These are phyloP conservation scores for Contarinia nasturtii DNA, from an alignment of 1,140 invertebrate genomes.

Conservation along the genomic window DNA sequence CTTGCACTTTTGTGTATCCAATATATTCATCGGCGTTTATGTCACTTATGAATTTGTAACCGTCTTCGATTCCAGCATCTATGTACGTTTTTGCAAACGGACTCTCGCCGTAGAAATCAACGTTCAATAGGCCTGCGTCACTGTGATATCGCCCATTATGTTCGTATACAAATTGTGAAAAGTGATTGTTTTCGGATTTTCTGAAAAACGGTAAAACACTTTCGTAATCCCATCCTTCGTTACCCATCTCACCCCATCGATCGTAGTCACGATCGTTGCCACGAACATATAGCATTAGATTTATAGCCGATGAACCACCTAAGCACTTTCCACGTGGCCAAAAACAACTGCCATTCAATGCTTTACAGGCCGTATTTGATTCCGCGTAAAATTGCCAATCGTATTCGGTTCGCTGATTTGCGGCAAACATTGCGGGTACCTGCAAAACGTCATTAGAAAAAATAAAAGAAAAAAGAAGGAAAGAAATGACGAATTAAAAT, in stretches of 20 bases:
- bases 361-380: constrained; percentile 32
- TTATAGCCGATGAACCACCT: constrained; percentile 41
- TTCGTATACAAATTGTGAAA: constrained; percentile 16
- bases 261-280: constrained; percentile 42
- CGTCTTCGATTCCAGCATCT: not conserved
- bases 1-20: constrained; percentile 28
- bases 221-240: constrained; percentile 42
- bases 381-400: constrained; percentile 50
- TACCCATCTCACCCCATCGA: constrained; percentile 32
- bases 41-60: constrained; percentile 27
- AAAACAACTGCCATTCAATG: constrained; percentile 23
- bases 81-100: constrained; percentile 43
- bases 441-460: constrained; percentile 12
- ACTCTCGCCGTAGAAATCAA: constrained; percentile 27
- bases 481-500: too few relatives aligned
- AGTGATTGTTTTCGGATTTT: constrained; percentile 18
- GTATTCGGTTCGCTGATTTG: constrained; percentile 26
- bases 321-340: constrained; percentile 30
- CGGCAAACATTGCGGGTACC: constrained; percentile 30
- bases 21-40: constrained; percentile 34
- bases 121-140: constrained; percentile 50
- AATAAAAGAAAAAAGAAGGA: too few relatives aligned
- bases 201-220: constrained; percentile 41
- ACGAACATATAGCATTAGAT: constrained; percentile 45
- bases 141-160: constrained; percentile 46